Evolutionary conservation across 2,888 invertebrate genomes (phyloP).

Genomic region (Craniophora ligustri): DNA sequence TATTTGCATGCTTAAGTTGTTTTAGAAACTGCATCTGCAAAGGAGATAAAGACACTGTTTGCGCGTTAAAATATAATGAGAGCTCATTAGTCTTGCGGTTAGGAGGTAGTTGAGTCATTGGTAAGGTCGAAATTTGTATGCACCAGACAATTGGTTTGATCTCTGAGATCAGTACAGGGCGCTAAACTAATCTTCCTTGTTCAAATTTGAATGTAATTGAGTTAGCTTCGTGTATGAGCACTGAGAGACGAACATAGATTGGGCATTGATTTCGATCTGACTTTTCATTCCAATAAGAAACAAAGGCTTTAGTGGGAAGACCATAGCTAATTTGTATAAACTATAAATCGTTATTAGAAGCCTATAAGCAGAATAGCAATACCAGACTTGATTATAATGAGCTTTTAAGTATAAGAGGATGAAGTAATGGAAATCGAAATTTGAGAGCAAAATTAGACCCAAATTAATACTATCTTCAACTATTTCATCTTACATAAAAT

Average conservation of each 20-base stretch:
- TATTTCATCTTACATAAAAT: constrained; percentile 17
- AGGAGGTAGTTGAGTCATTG: constrained; percentile 23
- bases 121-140: constrained; percentile 41
- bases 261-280: too few relatives aligned
- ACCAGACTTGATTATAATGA: too few relatives aligned
- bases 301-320: neutral
- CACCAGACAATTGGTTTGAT: constrained; percentile 37
- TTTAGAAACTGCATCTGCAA: constrained; percentile 45
- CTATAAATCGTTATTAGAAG: too few relatives aligned
- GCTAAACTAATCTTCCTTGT: constrained; percentile 2
- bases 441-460: too few relatives aligned
- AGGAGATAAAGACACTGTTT: constrained; percentile 27
- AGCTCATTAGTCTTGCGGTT: constrained; percentile 30
- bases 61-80: constrained; percentile 32
- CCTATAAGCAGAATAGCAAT: too few relatives aligned
- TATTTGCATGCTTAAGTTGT: constrained; percentile 36
- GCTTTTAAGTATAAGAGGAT: too few relatives aligned
- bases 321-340: too few relatives aligned
- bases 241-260: neutral
- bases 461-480: too few relatives aligned
- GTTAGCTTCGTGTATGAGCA: neutral
- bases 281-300: neutral
- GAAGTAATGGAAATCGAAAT: too few relatives aligned
- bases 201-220: constrained; percentile 4
- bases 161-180: constrained; percentile 18